Conservation (phyloP, 1,140 invertebrate species). For the Caenorhabditis latens region DNA sequence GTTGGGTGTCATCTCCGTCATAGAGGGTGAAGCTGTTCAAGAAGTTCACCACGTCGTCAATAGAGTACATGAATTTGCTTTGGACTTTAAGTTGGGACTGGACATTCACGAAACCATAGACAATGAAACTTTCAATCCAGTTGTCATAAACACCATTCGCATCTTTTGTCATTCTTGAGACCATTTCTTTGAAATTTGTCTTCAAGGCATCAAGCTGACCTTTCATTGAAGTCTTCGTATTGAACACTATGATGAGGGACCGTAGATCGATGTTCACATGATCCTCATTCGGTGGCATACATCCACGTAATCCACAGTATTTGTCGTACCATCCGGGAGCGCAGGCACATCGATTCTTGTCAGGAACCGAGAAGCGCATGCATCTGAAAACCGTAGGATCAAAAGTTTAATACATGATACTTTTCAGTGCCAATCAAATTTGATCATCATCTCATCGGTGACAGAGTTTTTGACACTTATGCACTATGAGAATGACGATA, state of each 20-base stretch:
- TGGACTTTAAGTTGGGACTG: background rate
- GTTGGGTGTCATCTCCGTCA: slow-evolving; percentile 1
- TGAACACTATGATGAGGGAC: slow-evolving; percentile 5
- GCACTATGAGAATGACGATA: too few species aligned
- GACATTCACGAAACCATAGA: slow-evolving; percentile 8
- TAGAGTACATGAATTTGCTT: background rate
- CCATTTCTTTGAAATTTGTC: slow-evolving; percentile 26
- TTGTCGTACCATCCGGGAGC: slow-evolving; percentile 24
- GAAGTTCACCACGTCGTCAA: background rate
- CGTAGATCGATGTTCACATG: background rate
- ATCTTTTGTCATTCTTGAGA: background rate
- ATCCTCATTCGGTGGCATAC: slow-evolving; percentile 22
- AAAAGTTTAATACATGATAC: too few species aligned
- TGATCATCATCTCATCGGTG: too few species aligned
- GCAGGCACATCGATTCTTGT: slow-evolving; percentile 27
- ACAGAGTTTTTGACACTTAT: too few species aligned
- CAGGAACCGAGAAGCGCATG: background rate
- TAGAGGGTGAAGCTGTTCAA: background rate
- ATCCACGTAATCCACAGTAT: slow-evolving; percentile 34
- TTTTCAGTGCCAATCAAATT: too few species aligned
- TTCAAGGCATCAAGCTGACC: slow-evolving; percentile 1
- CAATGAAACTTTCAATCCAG: slow-evolving; percentile 28
- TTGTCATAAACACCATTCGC: background rate
- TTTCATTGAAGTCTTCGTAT: slow-evolving; percentile 39
- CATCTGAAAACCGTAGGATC: background rate